These are phyloP conservation scores for Scaptomyza reducta DNA, from an alignment of 2,888 invertebrate genomes.

Conservation along the genomic window DNA sequence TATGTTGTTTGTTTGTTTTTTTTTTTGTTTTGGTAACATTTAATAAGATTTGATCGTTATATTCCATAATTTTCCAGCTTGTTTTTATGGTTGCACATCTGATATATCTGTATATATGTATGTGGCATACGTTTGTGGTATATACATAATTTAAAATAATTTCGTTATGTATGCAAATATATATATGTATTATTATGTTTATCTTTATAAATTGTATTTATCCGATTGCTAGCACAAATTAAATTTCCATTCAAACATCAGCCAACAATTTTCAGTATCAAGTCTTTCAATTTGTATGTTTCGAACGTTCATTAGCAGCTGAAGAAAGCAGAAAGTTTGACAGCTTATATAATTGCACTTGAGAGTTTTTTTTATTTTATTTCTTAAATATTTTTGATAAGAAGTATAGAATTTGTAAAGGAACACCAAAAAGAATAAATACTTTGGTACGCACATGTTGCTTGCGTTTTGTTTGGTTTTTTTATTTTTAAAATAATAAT, in stretches of 20 bases:
- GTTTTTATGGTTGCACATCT: constrained; percentile 46
- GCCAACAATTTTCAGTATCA: constrained; percentile 69
- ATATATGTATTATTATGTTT: constrained; percentile 26
- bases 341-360: constrained; percentile 73
- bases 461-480: constrained; percentile 40
- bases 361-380: constrained; percentile 53
- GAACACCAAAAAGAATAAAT: constrained; percentile 28
- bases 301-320: constrained; percentile 44
- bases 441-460: constrained; percentile 44
- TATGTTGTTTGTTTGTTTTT: constrained; percentile 29
- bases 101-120: constrained; percentile 40
- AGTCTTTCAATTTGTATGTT: constrained; percentile 71
- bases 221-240: constrained; percentile 37
- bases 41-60: constrained; percentile 58
- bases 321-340: constrained; percentile 71
- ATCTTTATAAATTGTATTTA: constrained; percentile 12
- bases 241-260: constrained; percentile 57
- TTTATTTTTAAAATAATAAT: constrained; percentile 69
- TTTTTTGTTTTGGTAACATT: constrained; percentile 50
- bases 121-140: constrained; percentile 39
- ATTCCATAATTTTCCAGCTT: constrained; percentile 43
- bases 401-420: neutral
- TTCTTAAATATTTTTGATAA: constrained; percentile 3
- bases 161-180: constrained; percentile 40
- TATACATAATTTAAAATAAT: constrained; percentile 32